These are phyloP conservation scores for Eolophus roseicapilla DNA, from an alignment of 2,113 vertebrate genomes.

Conservation along the genomic window DNA sequence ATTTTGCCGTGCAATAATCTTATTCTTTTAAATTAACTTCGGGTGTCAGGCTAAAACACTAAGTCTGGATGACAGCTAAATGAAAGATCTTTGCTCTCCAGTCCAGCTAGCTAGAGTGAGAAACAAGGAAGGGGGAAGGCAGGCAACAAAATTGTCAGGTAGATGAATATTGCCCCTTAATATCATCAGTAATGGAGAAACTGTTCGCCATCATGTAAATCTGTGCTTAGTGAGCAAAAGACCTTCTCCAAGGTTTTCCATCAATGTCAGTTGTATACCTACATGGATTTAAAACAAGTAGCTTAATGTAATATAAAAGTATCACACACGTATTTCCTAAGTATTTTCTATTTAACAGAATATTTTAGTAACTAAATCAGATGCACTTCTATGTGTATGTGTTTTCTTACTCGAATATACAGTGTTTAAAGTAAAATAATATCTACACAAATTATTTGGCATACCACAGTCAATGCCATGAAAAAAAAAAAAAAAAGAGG, in stretches of 20 bases:
- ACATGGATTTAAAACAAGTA: background rate
- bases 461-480: background rate
- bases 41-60: slow-evolving; percentile 1
- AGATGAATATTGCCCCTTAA: slow-evolving; percentile 51
- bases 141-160: slow-evolving; percentile 47
- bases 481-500: background rate
- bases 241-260: slow-evolving; percentile 37
- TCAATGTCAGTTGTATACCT: slow-evolving; percentile 38
- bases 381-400: background rate
- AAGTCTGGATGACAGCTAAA: slow-evolving; percentile 35
- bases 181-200: slow-evolving; percentile 56
- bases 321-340: background rate
- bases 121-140: background rate
- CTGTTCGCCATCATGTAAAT: slow-evolving; percentile 63
- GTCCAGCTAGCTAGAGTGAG: background rate
- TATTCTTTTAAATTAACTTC: slow-evolving; percentile 32
- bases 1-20: slow-evolving; percentile 29
- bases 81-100: background rate
- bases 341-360: background rate
- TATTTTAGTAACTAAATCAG: background rate
- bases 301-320: background rate
- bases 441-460: background rate
- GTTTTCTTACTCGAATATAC: background rate
- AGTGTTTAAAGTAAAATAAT: background rate
- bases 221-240: slow-evolving; percentile 63